Percentiles rank a stretch among this genome's conserved stretches.
phyloP scores from a whole-genome alignment of 2,113 vertebrate species.

The Haliaeetus leucogaster region DNA sequence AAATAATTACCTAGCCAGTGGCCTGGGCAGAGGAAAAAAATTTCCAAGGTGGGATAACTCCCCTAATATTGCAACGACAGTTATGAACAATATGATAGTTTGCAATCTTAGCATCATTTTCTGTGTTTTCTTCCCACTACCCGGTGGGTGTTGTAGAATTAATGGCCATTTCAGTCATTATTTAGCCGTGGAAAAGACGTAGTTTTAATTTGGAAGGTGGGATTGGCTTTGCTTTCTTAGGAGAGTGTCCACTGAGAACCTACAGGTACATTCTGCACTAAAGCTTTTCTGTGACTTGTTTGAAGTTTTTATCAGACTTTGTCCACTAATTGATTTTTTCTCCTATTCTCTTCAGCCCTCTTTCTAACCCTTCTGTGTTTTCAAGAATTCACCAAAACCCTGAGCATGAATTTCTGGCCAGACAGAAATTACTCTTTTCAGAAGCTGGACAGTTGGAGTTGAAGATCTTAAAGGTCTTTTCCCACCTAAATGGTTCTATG shows the following conservation, averaged over 20 bases:
- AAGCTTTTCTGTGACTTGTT: background rate
- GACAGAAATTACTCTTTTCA: background rate
- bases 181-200: background rate
- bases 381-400: background rate
- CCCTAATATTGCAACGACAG: background rate
- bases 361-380: background rate
- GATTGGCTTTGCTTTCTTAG: background rate
- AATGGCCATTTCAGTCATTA: background rate
- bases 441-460: background rate
- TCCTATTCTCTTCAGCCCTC: background rate
- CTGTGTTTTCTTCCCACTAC: background rate
- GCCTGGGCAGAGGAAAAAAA: background rate
- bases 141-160: background rate
- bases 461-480: background rate
- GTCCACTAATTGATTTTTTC: background rate
- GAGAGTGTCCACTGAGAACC: background rate
- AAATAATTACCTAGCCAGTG: background rate
- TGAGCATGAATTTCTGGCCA: background rate
- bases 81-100: background rate
- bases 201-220: background rate
- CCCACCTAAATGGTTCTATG: background rate
- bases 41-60: background rate
- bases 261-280: background rate
- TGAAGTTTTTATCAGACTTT: background rate
- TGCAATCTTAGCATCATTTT: background rate